A percentile compares a stretch with the other conserved stretches of the same genome.
Conservation (phyloP, 1,140 invertebrate species). For the Hylaeus anthracinus region DNA sequence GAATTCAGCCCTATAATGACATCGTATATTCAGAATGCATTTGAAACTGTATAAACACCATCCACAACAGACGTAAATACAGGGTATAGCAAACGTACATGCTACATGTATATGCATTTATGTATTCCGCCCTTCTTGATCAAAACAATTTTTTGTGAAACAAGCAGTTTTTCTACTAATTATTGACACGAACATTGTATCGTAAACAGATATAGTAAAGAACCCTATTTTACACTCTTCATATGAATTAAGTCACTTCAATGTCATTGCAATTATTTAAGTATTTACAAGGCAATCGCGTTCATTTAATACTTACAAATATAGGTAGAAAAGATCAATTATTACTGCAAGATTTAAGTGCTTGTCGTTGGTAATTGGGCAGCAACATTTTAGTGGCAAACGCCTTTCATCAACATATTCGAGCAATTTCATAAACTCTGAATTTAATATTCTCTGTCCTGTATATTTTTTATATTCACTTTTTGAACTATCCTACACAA, state of each 20-base stretch:
- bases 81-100: slow-evolving; percentile 24
- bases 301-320: slow-evolving; percentile 64
- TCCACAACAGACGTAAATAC: slow-evolving; percentile 37
- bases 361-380: slow-evolving; percentile 46
- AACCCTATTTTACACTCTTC: slow-evolving; percentile 29
- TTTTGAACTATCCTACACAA: slow-evolving; percentile 39
- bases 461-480: slow-evolving; percentile 15
- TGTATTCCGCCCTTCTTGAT: not conserved
- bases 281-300: slow-evolving; percentile 65
- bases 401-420: slow-evolving; percentile 11
- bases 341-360: slow-evolving; percentile 54
- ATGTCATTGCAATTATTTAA: slow-evolving; percentile 60
- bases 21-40: slow-evolving; percentile 55
- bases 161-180: slow-evolving; percentile 36
- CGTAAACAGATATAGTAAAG: slow-evolving; percentile 43
- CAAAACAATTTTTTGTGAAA: slow-evolving; percentile 46
- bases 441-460: slow-evolving; percentile 29
- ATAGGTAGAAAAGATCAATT: slow-evolving; percentile 65
- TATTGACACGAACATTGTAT: slow-evolving; percentile 45
- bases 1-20: slow-evolving; percentile 73
- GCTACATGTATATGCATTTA: slow-evolving; percentile 30
- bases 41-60: slow-evolving; percentile 71
- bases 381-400: slow-evolving; percentile 53
- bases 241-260: slow-evolving; percentile 38
- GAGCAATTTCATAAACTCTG: not conserved